Conservation (phyloP, 2,797 vertebrate genomes). For the Onychomys torridus region DNA sequence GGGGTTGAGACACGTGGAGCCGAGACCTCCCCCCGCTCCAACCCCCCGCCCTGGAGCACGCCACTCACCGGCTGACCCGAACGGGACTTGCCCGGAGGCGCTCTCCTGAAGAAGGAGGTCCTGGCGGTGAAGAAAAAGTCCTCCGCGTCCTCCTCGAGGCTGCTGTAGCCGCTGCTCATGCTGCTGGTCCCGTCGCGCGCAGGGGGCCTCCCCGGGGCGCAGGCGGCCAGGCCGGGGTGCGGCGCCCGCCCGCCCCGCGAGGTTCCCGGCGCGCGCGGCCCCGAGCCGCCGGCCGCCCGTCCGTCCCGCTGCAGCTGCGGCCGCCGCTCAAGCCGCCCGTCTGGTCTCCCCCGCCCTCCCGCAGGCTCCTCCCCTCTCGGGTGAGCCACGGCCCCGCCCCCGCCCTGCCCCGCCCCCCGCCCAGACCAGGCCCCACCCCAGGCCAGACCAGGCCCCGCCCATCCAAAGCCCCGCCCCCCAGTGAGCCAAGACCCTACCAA, state of each 20-base stretch:
- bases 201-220: constrained; percentile 52
- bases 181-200: constrained; percentile 93
- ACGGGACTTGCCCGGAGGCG: constrained; percentile 88
- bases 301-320: constrained; percentile 64
- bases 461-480: too few species aligned
- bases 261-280: constrained; percentile 70
- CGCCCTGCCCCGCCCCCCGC: background rate
- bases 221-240: constrained; percentile 74
- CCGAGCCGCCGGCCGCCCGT: constrained; percentile 62
- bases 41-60: background rate
- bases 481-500: too few species aligned
- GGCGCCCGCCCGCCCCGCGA: constrained; percentile 53
- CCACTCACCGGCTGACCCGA: constrained; percentile 86
- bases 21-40: background rate
- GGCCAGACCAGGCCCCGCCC: too few species aligned
- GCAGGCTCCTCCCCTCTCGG: background rate
- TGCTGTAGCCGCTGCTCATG: constrained; percentile 99
- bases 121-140: constrained; percentile 98
- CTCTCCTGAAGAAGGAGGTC: constrained; percentile 96
- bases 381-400: background rate
- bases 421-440: background rate
- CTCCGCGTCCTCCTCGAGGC: constrained; percentile 97
- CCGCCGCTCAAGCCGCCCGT: constrained; percentile 65
- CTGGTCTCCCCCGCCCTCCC: background rate
- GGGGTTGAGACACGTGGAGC: constrained; percentile 49